Evolutionary conservation across 2,797 vertebrate species (phyloP).

Genomic region (Poeciliopsis presidionis): DNA sequence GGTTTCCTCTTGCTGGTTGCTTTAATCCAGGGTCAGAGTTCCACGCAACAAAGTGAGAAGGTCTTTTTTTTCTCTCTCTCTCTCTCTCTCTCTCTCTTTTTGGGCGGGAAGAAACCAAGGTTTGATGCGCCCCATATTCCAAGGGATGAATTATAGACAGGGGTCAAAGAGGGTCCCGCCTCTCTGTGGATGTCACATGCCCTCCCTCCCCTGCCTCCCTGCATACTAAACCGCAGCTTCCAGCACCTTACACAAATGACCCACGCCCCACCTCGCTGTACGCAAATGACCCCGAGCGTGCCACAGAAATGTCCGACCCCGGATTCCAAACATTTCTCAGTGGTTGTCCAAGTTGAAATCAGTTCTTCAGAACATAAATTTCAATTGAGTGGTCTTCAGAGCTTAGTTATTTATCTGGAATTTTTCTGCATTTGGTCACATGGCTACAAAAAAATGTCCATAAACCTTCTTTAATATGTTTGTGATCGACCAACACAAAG

Average conservation of each 20-base stretch:
- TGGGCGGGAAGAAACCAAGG: constrained; percentile 68
- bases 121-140: constrained; percentile 75
- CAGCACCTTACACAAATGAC: constrained; percentile 71
- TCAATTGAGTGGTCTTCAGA: background rate
- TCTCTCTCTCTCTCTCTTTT: constrained; percentile 56
- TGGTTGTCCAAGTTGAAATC: constrained; percentile 31
- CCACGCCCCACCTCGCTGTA: constrained; percentile 46
- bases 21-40: constrained; percentile 83
- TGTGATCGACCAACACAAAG: background rate
- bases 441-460: background rate
- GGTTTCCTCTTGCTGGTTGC: constrained; percentile 65
- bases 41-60: constrained; percentile 76
- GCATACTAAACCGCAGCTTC: constrained; percentile 79
- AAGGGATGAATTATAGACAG: constrained; percentile 85
- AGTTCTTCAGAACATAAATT: constrained; percentile 11
- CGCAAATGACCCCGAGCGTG: constrained; percentile 78
- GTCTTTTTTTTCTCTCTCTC: constrained; percentile 43
- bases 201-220: constrained; percentile 66
- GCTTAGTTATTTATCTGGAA: background rate
- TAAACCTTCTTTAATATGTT: background rate
- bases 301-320: constrained; percentile 64
- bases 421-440: background rate
- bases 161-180: constrained; percentile 81
- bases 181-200: constrained; percentile 80
- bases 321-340: constrained; percentile 42